A percentile compares a stretch with the other conserved stretches of the same genome.
phyloP scores from a whole-genome alignment of 2,888 invertebrate genomes.

The Papilio gigon region DNA sequence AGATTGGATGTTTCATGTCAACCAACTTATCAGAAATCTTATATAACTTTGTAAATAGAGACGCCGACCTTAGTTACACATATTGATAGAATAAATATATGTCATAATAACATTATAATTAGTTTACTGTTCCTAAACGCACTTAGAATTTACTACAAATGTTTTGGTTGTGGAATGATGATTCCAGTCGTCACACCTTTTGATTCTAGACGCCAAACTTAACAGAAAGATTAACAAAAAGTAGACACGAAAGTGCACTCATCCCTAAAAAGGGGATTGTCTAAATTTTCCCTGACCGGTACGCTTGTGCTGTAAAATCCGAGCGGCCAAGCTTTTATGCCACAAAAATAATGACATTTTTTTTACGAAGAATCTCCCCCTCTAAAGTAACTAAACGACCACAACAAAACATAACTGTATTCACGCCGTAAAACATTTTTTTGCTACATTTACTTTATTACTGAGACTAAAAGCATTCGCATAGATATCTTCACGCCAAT shows the following conservation, averaged over 20 bases:
- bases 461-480: slow-evolving; percentile 29
- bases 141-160: not conserved
- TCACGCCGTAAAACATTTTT: slow-evolving; percentile 34
- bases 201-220: not conserved
- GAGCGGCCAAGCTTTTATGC: slow-evolving; percentile 33
- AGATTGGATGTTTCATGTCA: not conserved
- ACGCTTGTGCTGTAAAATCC: slow-evolving; percentile 32
- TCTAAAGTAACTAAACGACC: slow-evolving; percentile 34
- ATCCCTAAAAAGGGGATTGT: slow-evolving; percentile 22
- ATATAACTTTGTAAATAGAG: no score
- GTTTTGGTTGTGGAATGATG: not conserved
- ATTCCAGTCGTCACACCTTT: not conserved
- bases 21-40: not conserved
- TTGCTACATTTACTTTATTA: slow-evolving; percentile 37
- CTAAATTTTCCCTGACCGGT: slow-evolving; percentile 32
- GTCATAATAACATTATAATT: no score
- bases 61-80: not conserved
- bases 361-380: slow-evolving; percentile 38
- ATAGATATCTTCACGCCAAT: slow-evolving; percentile 16
- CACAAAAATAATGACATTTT: slow-evolving; percentile 34
- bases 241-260: slow-evolving; percentile 33
- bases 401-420: slow-evolving; percentile 35
- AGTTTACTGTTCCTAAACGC: not conserved
- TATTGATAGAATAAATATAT: not conserved
- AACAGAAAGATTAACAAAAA: slow-evolving; percentile 13